Percentiles rank a stretch among this genome's conserved stretches.
Evolutionary conservation across 2,797 vertebrate species (phyloP).

Genomic region (Enteromius argenteus): DNA sequence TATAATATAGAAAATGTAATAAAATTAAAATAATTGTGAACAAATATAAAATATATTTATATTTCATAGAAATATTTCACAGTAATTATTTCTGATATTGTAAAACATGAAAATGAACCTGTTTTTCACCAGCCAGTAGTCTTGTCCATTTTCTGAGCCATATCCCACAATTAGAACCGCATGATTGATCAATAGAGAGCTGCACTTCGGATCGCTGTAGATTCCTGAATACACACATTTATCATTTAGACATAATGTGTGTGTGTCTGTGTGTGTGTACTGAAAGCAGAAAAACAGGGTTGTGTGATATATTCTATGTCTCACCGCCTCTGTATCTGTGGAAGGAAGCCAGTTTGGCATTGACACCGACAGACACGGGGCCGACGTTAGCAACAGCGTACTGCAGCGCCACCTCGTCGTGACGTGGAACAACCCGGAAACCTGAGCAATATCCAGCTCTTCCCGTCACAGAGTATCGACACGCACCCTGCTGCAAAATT

Average conservation of each 20-base stretch:
- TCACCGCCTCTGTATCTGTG: constrained; percentile 79
- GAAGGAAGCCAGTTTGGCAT: constrained; percentile 74
- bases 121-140: constrained; percentile 81
- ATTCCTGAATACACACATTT: constrained; percentile 66
- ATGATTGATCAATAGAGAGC: constrained; percentile 66
- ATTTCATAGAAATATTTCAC: not conserved
- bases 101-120: constrained; percentile 57
- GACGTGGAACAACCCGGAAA: constrained; percentile 64
- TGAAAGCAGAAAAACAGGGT: not conserved
- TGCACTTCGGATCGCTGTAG: constrained; percentile 69
- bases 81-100: not conserved
- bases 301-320: constrained; percentile 1
- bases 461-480: constrained; percentile 71
- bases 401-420: constrained; percentile 73
- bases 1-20: not conserved
- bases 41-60: not conserved
- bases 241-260: not conserved
- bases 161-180: constrained; percentile 78
- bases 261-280: not conserved
- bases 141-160: constrained; percentile 69
- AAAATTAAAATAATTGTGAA: not conserved
- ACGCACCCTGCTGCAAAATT: constrained; percentile 68
- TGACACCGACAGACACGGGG: constrained; percentile 75
- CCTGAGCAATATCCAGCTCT: constrained; percentile 72
- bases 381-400: constrained; percentile 71